phyloP scores from a whole-genome alignment of 2,888 invertebrate species.

The Stegophylla sp. region DNA sequence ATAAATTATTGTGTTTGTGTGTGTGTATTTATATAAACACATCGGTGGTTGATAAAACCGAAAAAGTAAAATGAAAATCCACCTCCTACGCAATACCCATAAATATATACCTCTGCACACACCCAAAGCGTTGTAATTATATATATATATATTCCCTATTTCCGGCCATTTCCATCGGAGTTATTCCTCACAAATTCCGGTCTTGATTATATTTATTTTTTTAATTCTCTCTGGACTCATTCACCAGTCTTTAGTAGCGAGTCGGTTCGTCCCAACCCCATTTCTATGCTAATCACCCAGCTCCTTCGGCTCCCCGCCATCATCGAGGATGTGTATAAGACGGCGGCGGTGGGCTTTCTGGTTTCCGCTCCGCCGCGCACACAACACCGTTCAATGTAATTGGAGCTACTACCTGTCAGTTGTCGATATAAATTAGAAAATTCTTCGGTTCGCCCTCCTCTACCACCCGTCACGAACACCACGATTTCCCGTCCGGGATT shows the following conservation, averaged over 20 bases:
- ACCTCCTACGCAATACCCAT: conserved; percentile 10
- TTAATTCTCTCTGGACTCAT: neutral
- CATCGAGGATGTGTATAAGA: neutral
- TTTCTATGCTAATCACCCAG: conserved; percentile 45
- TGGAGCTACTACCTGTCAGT: conserved; percentile 16
- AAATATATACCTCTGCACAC: neutral
- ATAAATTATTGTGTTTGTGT: neutral
- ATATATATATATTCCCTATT: conserved; percentile 7
- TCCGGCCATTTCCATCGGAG: neutral
- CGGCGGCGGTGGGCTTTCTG: conserved; percentile 4
- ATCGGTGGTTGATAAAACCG: neutral
- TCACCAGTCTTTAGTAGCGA: neutral
- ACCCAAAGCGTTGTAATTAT: neutral
- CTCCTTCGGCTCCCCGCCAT: neutral
- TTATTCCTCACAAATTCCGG: neutral
- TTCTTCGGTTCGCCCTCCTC: neutral
- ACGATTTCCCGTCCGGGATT: conserved; percentile 4
- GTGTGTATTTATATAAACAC: neutral
- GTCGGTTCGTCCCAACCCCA: conserved; percentile 24
- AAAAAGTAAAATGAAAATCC: neutral
- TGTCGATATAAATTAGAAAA: conserved; percentile 33
- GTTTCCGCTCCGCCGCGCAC: conserved; percentile 1
- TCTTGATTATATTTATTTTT: too few species aligned
- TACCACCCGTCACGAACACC: neutral
- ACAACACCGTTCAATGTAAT: neutral